A percentile compares a stretch with the other conserved stretches of the same genome.
Evolutionary conservation across 2,797 vertebrate genomes (phyloP).

Genomic region (Tiaroga cobitis): DNA sequence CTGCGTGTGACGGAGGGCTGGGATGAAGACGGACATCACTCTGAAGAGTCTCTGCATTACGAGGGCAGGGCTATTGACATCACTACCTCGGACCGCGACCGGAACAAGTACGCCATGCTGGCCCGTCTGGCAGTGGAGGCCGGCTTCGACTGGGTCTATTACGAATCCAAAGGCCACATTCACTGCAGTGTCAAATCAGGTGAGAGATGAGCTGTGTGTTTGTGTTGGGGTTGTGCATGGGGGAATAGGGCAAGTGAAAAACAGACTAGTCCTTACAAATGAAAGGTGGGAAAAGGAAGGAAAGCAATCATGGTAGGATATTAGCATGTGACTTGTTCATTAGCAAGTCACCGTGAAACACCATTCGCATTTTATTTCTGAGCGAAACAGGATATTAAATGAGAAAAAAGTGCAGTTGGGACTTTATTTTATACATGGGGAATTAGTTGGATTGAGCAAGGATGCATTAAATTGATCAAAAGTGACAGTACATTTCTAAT

Average conservation of each 20-base stretch:
- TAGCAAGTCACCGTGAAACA: neutral
- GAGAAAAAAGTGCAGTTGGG: neutral
- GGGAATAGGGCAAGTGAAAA: neutral
- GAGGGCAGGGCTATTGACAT: conserved; percentile 96
- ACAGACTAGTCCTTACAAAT: neutral
- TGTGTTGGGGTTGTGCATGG: neutral
- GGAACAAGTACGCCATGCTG: conserved; percentile 94
- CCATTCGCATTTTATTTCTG: neutral
- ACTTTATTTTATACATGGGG: neutral
- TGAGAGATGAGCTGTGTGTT: conserved; percentile 64
- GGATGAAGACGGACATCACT: conserved; percentile 97
- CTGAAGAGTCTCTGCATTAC: conserved; percentile 93
- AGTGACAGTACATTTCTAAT: too few species aligned
- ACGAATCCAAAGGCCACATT: conserved; percentile 95
- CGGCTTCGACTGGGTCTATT: conserved; percentile 98
- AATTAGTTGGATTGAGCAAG: neutral
- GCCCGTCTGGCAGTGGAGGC: conserved; percentile 94
- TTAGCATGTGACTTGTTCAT: neutral
- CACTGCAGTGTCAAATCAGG: conserved; percentile 98
- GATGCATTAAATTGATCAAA: neutral
- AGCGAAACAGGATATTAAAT: neutral
- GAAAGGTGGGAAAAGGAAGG: neutral
- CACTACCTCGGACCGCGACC: conserved; percentile 93
- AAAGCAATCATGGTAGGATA: neutral
- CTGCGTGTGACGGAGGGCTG: conserved; percentile 95